Base-by-base conservation (phyloP, 64 coral and sea anemone species). In the Montipora capricornis region DNA sequence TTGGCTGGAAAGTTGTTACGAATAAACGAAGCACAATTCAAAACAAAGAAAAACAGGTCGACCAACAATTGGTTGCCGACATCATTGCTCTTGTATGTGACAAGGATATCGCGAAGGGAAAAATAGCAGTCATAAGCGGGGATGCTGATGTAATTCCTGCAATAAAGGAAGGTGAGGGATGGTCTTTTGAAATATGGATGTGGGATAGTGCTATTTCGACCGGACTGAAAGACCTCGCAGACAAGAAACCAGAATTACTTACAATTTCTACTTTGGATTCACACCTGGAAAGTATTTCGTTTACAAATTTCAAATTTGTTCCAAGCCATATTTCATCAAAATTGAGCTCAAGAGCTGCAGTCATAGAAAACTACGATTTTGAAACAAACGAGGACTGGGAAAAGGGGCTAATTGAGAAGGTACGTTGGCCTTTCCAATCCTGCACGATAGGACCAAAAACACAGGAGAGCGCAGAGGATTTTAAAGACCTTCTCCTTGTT, bases 151-250 rank as follows among this genome's bases (percentile, higher is more conserved):
- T 83, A 11, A 83, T 83, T 66, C 81, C 81, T 7, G 81, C 81
- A 1, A 45, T 83, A 47, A 68, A 68, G 45, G 81, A 83, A 44
- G 60, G 81, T 26, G n/a, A 37, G 5, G 67, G 17, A 48, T 83
- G 81, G 81, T 83, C 81, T 17, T 67, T n/a, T 83, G 81, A 68
- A 29, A 67, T 83, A 15, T 83, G 81, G 81, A 83, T 83, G 81
- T 83, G 81, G 81, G 58, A 66, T 1, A 47, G 81, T 47, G 24
- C 58, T 67, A 83, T 48, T 44, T 83, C 81, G n/a, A 83, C 46
- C 1, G 8, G 22, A n/a, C 44, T 83, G 0, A 83, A 68, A 83
- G 19, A 8, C 6, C 59, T 68, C 44, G 14, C 58, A n/a, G 26
- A 83, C 0, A 16, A 83, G 26, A 66, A 83, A 6, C 59, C 81